phyloP scores from a whole-genome alignment of 2,797 vertebrate species.

The Sandelia bainsii region DNA sequence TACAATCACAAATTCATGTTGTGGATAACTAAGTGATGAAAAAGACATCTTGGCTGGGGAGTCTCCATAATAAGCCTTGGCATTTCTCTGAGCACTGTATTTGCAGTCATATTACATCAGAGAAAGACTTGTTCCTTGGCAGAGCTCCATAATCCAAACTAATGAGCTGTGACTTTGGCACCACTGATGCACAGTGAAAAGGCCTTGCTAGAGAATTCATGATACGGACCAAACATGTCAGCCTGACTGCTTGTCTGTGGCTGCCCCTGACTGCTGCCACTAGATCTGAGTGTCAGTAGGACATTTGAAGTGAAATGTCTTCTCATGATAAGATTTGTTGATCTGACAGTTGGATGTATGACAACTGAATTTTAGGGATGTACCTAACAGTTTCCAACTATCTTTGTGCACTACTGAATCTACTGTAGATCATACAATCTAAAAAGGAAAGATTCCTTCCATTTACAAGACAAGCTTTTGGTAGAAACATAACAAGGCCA shows the following conservation, averaged over 20 bases:
- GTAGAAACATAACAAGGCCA: slow-evolving; percentile 43
- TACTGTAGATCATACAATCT: slow-evolving; percentile 1
- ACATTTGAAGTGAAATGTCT: slow-evolving; percentile 30
- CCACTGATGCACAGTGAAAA: slow-evolving; percentile 43
- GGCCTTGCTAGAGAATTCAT: slow-evolving; percentile 37
- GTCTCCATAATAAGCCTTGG: slow-evolving; percentile 1
- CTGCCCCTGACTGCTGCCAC: slow-evolving; percentile 29
- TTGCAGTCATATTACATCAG: slow-evolving; percentile 48
- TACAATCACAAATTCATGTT: neutral
- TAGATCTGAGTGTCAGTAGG: slow-evolving; percentile 16
- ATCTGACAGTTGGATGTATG: neutral
- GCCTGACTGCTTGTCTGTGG: slow-evolving; percentile 48
- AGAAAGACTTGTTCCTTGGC: slow-evolving; percentile 41
- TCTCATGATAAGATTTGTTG: slow-evolving; percentile 9
- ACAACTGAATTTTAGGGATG: neutral
- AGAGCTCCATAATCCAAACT: slow-evolving; percentile 58
- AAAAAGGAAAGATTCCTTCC: slow-evolving; percentile 11
- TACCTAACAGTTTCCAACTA: neutral
- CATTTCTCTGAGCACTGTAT: slow-evolving; percentile 30
- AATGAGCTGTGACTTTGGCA: slow-evolving; percentile 69
- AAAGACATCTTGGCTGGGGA: slow-evolving; percentile 24
- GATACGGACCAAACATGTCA: slow-evolving; percentile 61
- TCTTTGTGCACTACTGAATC: slow-evolving; percentile 9
- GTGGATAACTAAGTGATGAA: slow-evolving; percentile 19
- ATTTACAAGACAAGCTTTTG: slow-evolving; percentile 26